Percentiles rank a stretch among this genome's conserved stretches.
Conservation (phyloP, 2,888 invertebrate genomes). For the Ormia ochracea region DNA sequence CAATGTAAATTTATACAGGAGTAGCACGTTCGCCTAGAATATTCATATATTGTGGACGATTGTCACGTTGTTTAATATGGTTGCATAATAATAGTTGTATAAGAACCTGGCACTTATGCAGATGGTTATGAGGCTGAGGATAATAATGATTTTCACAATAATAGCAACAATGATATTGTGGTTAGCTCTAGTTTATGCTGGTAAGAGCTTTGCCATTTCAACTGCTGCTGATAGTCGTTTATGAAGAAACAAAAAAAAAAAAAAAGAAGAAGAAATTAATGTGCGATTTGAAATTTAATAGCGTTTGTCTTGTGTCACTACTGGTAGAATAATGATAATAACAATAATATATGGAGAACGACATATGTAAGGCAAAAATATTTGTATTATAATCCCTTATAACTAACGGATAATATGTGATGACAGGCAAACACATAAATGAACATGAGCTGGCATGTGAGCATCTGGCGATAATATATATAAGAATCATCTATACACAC, state of each 20-base stretch:
- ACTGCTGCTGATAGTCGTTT: background rate
- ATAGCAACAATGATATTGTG: background rate
- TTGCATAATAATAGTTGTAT: slow-evolving; percentile 48
- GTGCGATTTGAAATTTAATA: slow-evolving; percentile 5
- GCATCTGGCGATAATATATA: background rate
- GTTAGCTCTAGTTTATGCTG: background rate
- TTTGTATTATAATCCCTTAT: slow-evolving; percentile 3
- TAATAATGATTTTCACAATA: background rate
- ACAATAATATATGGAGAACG: too few species aligned
- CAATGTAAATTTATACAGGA: background rate
- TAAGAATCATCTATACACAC: background rate
- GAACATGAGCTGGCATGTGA: background rate
- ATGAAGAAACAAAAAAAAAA: too few species aligned
- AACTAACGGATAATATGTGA: slow-evolving; percentile 23
- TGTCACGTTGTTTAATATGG: slow-evolving; percentile 56
- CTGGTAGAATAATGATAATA: background rate
- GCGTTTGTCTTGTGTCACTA: background rate
- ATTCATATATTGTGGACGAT: slow-evolving; percentile 57
- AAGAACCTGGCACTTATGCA: slow-evolving; percentile 8
- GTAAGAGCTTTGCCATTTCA: background rate
- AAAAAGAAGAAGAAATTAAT: background rate
- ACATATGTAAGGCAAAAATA: background rate
- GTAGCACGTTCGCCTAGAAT: background rate
- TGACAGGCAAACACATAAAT: slow-evolving; percentile 10
- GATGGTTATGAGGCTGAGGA: background rate